These are phyloP conservation scores for Leptinotarsa haldemani DNA, from an alignment of 2,888 invertebrate genomes.

Conservation along the genomic window DNA sequence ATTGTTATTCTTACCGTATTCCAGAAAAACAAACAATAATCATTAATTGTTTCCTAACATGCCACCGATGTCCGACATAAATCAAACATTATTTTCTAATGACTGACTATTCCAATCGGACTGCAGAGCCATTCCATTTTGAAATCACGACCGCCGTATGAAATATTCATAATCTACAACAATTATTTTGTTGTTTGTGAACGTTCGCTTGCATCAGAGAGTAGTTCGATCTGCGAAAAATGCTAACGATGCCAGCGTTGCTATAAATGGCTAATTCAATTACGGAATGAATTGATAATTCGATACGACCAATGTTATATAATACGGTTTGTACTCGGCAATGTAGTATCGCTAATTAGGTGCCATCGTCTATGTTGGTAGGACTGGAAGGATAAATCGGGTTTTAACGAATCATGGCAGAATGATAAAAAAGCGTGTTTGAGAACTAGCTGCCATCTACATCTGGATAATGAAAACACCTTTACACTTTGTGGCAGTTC, in stretches of 20 bases:
- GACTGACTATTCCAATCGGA: constrained; percentile 8
- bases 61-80: constrained; percentile 16
- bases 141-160: constrained; percentile 22
- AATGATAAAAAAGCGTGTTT: too few relatives aligned
- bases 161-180: constrained; percentile 23
- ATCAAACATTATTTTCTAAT: constrained; percentile 13
- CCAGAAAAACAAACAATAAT: constrained; percentile 6
- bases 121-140: constrained; percentile 6
- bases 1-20: constrained; percentile 15
- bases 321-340: constrained; percentile 14
- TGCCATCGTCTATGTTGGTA: not conserved
- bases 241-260: constrained; percentile 19
- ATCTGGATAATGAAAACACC: too few relatives aligned
- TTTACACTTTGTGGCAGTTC: too few relatives aligned
- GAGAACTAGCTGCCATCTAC: too few relatives aligned
- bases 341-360: constrained; percentile 11
- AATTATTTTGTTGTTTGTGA: constrained; percentile 17
- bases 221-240: constrained; percentile 17
- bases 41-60: constrained; percentile 12
- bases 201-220: constrained; percentile 9
- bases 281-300: constrained; percentile 27
- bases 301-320: constrained; percentile 23
- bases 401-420: not conserved
- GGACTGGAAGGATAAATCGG: not conserved
- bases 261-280: constrained; percentile 26